Evolutionary conservation across 1,140 invertebrate genomes (phyloP).

Genomic region (Potamilus streckersoni): DNA sequence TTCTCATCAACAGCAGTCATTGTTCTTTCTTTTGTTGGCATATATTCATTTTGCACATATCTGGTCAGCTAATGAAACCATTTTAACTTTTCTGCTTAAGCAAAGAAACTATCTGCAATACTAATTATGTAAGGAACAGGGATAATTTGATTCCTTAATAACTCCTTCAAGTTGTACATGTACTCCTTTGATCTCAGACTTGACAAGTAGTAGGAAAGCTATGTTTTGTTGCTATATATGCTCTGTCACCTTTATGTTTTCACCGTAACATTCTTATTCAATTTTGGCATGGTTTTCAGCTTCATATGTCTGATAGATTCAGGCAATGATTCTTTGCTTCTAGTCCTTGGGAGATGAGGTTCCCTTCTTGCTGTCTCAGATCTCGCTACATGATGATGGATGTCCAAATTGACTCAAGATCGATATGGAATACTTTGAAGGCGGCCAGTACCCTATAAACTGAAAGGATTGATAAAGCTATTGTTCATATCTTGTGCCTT

Average conservation of each 20-base stretch:
- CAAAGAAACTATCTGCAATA: slow-evolving; percentile 22
- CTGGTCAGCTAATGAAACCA: slow-evolving; percentile 16
- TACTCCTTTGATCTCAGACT: slow-evolving; percentile 1
- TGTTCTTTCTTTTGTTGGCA: background rate
- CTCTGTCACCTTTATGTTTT: slow-evolving; percentile 11
- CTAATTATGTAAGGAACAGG: slow-evolving; percentile 18
- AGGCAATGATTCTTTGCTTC: slow-evolving; percentile 27
- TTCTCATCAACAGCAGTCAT: slow-evolving; percentile 29
- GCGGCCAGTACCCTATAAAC: slow-evolving; percentile 15
- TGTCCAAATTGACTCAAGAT: background rate
- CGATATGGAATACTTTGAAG: slow-evolving; percentile 27
- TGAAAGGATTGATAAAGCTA: slow-evolving; percentile 30
- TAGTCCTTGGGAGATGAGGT: slow-evolving; percentile 29
- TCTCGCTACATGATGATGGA: slow-evolving; percentile 11
- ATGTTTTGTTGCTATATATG: slow-evolving; percentile 20
- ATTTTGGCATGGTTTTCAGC: slow-evolving; percentile 27
- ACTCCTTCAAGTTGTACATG: slow-evolving; percentile 12
- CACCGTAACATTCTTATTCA: slow-evolving; percentile 27
- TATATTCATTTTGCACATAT: slow-evolving; percentile 7
- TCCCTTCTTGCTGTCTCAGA: slow-evolving; percentile 1
- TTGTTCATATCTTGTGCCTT: slow-evolving; percentile 23
- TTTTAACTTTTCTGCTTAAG: slow-evolving; percentile 32
- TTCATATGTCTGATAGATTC: slow-evolving; percentile 29
- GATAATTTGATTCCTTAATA: slow-evolving; percentile 13
- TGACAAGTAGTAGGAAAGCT: slow-evolving; percentile 25